phyloP scores from a whole-genome alignment of 2,113 vertebrate genomes.

The Hyperopisus bebe region DNA sequence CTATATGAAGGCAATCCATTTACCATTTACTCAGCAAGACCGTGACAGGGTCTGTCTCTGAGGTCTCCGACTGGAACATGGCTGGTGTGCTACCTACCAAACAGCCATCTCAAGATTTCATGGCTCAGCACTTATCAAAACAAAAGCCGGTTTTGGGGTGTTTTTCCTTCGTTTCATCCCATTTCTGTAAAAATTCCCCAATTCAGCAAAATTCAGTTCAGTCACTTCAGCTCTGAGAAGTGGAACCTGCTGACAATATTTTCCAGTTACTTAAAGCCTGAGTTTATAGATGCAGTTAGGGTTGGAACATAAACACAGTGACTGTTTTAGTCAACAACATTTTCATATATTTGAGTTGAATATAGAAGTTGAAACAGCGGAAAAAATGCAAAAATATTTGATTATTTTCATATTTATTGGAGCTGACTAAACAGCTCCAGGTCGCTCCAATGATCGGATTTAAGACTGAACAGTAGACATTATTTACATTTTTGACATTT shows the following conservation, averaged over 20 bases:
- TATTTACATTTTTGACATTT: slow-evolving; percentile 28
- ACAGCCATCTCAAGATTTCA: not conserved
- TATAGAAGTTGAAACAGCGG: not conserved
- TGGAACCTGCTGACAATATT: not conserved
- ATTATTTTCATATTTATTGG: slow-evolving; percentile 12
- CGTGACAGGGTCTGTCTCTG: not conserved
- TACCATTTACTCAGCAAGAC: not conserved
- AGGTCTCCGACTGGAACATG: not conserved
- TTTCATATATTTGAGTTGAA: not conserved
- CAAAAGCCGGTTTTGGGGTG: not conserved
- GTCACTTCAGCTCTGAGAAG: not conserved
- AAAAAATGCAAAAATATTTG: not conserved
- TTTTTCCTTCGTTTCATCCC: not conserved
- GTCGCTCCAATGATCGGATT: not conserved
- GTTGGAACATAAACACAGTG: not conserved
- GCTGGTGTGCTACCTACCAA: not conserved
- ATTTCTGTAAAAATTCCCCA: not conserved
- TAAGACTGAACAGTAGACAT: slow-evolving; percentile 33
- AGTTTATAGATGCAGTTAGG: not conserved
- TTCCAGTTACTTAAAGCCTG: not conserved
- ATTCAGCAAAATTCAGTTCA: not conserved
- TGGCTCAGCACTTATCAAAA: not conserved
- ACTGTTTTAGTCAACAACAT: not conserved
- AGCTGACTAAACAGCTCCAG: not conserved
- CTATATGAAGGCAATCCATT: too few relatives aligned